Percentiles rank a stretch among this genome's conserved stretches.
phyloP scores from a whole-genome alignment of 2,797 vertebrate genomes.

The Gastrophryne carolinensis region DNA sequence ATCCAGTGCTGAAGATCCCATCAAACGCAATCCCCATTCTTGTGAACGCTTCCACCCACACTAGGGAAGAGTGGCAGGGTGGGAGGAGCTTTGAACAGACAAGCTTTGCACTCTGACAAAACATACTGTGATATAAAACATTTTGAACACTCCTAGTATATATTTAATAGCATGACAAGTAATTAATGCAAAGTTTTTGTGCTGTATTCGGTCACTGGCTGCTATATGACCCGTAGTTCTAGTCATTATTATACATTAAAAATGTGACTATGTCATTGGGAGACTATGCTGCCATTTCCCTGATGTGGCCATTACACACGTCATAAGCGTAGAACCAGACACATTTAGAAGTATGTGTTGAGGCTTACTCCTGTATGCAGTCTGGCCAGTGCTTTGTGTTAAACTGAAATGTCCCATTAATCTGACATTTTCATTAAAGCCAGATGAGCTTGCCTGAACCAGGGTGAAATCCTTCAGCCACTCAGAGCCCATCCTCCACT shows the following conservation, averaged over 20 bases:
- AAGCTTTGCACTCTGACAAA: too few species aligned
- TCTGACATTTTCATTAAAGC: constrained; percentile 40
- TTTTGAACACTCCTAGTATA: too few species aligned
- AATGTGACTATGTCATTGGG: background rate
- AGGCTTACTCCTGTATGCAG: background rate
- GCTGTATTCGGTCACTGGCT: background rate
- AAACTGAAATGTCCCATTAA: constrained; percentile 27
- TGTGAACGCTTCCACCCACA: too few species aligned
- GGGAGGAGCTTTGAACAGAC: too few species aligned
- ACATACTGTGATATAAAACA: too few species aligned
- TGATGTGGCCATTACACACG: background rate
- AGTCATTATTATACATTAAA: background rate
- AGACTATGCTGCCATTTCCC: background rate
- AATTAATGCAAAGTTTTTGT: background rate
- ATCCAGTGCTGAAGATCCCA: too few species aligned
- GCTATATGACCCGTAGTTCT: background rate
- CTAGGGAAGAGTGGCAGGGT: too few species aligned
- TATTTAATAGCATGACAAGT: too few species aligned
- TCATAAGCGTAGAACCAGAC: background rate
- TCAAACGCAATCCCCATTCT: too few species aligned
- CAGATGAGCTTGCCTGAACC: constrained; percentile 9
- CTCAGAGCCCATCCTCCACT: constrained; percentile 10
- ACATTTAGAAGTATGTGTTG: background rate
- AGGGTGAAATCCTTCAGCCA: constrained; percentile 1
- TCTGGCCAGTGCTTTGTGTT: background rate